These are phyloP conservation scores for Porites australiensis DNA, from an alignment of 64 coral and sea anemone genomes.

Conservation along the genomic window DNA sequence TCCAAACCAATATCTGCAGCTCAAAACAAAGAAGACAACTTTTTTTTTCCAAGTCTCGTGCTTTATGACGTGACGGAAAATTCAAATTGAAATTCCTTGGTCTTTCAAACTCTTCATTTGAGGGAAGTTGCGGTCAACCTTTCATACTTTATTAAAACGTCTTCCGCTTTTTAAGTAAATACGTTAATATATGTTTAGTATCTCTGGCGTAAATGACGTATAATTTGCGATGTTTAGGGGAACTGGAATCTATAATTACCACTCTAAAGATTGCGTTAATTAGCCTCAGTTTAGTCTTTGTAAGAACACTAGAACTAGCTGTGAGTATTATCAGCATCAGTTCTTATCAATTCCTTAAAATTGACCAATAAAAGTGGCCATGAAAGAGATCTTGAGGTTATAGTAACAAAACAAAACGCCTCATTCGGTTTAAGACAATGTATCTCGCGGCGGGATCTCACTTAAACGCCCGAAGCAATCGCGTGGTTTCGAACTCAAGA, in stretches of 20 bases:
- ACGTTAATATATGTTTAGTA: background rate
- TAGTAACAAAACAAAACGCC: background rate
- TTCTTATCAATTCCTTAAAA: slow-evolving; percentile 19
- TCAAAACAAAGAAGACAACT: background rate
- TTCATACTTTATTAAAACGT: background rate
- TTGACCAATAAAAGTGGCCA: slow-evolving; percentile 19
- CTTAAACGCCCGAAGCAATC: background rate
- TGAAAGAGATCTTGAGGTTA: background rate
- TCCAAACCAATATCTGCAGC: background rate
- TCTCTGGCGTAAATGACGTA: background rate
- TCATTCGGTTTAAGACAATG: background rate
- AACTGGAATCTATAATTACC: background rate
- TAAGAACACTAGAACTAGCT: background rate
- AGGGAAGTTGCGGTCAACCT: slow-evolving; percentile 25
- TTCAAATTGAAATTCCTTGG: background rate
- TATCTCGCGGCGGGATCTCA: slow-evolving; percentile 31
- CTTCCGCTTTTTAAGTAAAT: slow-evolving; percentile 25
- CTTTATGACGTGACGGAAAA: background rate
- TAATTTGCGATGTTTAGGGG: background rate
- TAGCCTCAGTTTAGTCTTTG: background rate
- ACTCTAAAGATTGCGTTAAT: background rate
- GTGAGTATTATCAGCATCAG: background rate
- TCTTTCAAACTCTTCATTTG: slow-evolving; percentile 8
- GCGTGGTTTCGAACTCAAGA: background rate
- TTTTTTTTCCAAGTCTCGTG: background rate